Conservation (phyloP, 2,888 invertebrate genomes). For the Pammene fasciana region DNA sequence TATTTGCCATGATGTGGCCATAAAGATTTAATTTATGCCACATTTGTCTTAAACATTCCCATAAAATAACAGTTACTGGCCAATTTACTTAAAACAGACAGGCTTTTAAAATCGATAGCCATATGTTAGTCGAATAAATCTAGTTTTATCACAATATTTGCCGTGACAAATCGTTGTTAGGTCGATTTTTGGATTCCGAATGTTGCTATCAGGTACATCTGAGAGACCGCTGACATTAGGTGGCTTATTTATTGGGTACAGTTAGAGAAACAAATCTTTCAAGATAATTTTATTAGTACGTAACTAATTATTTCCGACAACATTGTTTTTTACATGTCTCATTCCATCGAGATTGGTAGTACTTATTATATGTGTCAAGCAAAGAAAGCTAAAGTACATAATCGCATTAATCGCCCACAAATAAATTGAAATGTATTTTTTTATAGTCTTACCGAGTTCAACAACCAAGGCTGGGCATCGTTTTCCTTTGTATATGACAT, state of each 20-base stretch:
- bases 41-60: slow-evolving; percentile 17
- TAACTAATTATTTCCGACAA: not conserved
- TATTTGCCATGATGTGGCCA: not conserved
- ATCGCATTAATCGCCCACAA: no score
- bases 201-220: slow-evolving; percentile 47
- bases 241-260: slow-evolving; percentile 57
- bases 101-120: slow-evolving; percentile 44
- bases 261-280: slow-evolving; percentile 44
- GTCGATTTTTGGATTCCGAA: slow-evolving; percentile 48
- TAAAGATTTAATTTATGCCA: slow-evolving; percentile 26
- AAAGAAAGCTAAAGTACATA: no score
- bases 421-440: no score
- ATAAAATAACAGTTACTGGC: slow-evolving; percentile 24
- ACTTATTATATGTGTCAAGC: no score
- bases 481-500: no score
- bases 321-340: not conserved
- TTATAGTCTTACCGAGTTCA: no score
- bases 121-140: slow-evolving; percentile 46
- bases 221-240: slow-evolving; percentile 48
- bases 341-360: no score
- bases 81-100: slow-evolving; percentile 17
- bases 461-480: no score
- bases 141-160: slow-evolving; percentile 51
- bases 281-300: not conserved
- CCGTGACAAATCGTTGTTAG: slow-evolving; percentile 49